A percentile compares a stretch with the other conserved stretches of the same genome.
Evolutionary conservation across 2,113 vertebrate genomes (phyloP).

Genomic region (Apus apus): DNA sequence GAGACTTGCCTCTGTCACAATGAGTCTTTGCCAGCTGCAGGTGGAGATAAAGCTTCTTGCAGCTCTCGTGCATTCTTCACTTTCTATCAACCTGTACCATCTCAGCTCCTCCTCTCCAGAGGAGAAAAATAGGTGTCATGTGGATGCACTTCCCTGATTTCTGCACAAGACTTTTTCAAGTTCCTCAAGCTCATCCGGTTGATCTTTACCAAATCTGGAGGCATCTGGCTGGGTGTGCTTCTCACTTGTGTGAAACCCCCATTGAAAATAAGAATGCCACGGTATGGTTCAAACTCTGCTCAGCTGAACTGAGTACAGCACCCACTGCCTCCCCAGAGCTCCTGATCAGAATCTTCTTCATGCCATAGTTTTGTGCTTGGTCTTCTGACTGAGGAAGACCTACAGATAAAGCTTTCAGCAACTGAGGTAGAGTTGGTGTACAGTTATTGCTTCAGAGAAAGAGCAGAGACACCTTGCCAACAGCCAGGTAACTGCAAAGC

Average conservation of each 20-base stretch:
- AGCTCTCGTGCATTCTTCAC: background rate
- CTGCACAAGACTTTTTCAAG: background rate
- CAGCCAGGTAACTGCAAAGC: background rate
- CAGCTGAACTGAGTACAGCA: background rate
- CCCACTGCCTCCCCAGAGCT: background rate
- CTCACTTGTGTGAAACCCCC: background rate
- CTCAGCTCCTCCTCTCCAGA: background rate
- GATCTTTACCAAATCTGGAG: background rate
- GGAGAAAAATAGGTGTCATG: background rate
- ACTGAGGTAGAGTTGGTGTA: background rate
- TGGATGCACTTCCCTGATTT: background rate
- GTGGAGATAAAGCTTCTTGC: background rate
- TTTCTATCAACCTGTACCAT: fast-evolving
- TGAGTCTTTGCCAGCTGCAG: background rate
- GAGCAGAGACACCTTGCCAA: background rate
- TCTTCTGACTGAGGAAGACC: background rate
- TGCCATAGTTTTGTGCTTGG: background rate
- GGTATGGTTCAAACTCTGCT: background rate
- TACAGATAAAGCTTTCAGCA: background rate
- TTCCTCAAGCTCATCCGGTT: background rate
- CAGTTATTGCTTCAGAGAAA: background rate
- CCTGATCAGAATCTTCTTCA: background rate
- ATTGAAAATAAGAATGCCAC: background rate
- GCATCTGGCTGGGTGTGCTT: background rate
- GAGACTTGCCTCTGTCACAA: background rate